Evolutionary conservation across 2,797 vertebrate genomes (phyloP), one percentile per base, ranked within the genome.

Genomic region (Crenichthys baileyi): DNA sequence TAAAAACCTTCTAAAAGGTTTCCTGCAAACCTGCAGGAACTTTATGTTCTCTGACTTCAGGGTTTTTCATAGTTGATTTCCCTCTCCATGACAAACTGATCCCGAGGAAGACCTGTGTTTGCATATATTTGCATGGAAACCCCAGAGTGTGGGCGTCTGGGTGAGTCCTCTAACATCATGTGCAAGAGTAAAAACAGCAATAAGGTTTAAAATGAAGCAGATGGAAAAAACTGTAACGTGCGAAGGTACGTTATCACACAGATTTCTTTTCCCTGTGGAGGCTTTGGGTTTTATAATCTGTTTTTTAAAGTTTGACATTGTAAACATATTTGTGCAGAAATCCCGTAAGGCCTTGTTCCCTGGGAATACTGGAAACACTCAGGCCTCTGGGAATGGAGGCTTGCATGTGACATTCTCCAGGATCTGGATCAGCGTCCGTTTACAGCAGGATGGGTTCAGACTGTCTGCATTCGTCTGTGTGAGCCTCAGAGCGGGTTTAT

Each of bases 401-500:
- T 41, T 73, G 56, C 70, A 79, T 75, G 70, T 22, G 22, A 4
- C 41, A 41, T 70, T 31, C 53, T 50, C 44, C 78, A 24, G 79
- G 48, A 72, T 8, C 72, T 11, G 71, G 68, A 85, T 83, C 83
- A 77, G 74, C 9, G 72, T 56, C 48, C 76, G 82, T 73, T 83
- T 83, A 70, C 81, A 36, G 56, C 70, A 1, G 41, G 18, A 48
- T 0, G 11, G 13, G 74, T 65, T 67, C 75, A 26, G 39, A 31
- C 71, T 2, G 55, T 60, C 26, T 39, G 26, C 41, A 16, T 29
- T 41, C 12, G 1, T 55, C 24, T 65, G 61, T 9, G 29, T 5
- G 60, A 73, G 26, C 29, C 73, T 48, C 2, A 26, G 31, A 4
- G 24, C 1, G 46, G n/a, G 16, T 39, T 31, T 31, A 55, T 6